Percentiles rank a stretch among this genome's conserved stretches.
These are phyloP conservation scores for Oryzias sinensis DNA, from an alignment of 2,797 vertebrate genomes.

Conservation along the genomic window DNA sequence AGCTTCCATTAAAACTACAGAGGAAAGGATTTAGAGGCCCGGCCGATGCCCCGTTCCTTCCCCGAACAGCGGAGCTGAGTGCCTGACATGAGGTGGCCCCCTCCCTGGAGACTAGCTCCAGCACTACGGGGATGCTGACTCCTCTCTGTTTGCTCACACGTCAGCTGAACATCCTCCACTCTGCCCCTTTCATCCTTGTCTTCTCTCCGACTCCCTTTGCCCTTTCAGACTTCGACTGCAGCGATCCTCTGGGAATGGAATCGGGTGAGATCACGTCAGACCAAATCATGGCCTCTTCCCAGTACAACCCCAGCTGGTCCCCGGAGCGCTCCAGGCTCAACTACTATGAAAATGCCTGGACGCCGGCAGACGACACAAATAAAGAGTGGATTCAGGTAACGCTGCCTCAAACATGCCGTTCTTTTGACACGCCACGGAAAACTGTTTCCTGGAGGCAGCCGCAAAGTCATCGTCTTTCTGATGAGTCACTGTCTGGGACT, in stretches of 20 bases:
- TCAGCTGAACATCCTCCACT: conserved; percentile 27
- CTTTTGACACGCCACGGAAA: background rate
- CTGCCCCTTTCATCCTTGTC: background rate
- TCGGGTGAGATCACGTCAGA: conserved; percentile 94
- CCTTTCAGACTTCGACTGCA: conserved; percentile 89
- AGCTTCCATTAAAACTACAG: conserved; percentile 59
- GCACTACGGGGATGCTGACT: conserved; percentile 27
- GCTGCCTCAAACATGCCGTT: background rate
- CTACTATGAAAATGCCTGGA: conserved; percentile 97
- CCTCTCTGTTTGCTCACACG: conserved; percentile 16
- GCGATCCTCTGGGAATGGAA: conserved; percentile 93
- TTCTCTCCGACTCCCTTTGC: conserved; percentile 4
- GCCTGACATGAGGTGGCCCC: conserved; percentile 43
- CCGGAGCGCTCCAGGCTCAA: conserved; percentile 92
- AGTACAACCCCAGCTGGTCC: conserved; percentile 94
- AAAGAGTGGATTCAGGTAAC: conserved; percentile 98
- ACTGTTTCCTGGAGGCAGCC: conserved; percentile 4
- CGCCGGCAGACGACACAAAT: conserved; percentile 88
- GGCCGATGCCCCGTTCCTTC: conserved; percentile 48
- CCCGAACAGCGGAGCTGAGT: conserved; percentile 39
- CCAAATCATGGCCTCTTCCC: conserved; percentile 91
- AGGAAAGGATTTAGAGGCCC: conserved; percentile 52
- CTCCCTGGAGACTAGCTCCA: conserved; percentile 48
- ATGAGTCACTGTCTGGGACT: too few species aligned
- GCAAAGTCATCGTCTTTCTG: background rate